Conservation (phyloP, 2,113 vertebrate species). For the Crocuta crocuta region DNA sequence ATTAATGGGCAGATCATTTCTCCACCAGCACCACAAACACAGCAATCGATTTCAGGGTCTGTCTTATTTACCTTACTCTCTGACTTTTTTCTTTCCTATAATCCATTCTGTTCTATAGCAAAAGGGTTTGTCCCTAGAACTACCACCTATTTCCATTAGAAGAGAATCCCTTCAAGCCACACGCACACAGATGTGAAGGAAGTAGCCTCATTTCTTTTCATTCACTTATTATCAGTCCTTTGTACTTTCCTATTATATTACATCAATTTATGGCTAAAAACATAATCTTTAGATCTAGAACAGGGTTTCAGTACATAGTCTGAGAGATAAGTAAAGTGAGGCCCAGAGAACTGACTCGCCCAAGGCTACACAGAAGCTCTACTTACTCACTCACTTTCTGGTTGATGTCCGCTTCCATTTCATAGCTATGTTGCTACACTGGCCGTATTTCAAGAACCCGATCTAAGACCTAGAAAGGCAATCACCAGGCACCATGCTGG, state of each 20-base stretch:
- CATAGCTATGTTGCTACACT: not conserved
- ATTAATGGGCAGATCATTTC: not conserved
- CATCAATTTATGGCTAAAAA: not conserved
- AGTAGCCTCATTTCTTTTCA: not conserved
- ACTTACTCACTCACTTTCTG: fast-evolving
- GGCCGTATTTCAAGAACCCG: not conserved
- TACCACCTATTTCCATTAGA: not conserved
- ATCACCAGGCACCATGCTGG: fast-evolving
- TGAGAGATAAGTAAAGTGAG: not conserved
- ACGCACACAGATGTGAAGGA: not conserved
- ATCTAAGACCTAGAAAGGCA: not conserved
- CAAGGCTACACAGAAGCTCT: not conserved
- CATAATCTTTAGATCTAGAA: not conserved
- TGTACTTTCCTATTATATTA: not conserved
- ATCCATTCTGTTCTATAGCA: not conserved
- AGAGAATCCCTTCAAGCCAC: not conserved
- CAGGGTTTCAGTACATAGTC: not conserved
- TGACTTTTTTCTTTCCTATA: not conserved
- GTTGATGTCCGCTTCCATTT: not conserved
- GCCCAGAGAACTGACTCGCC: not conserved
- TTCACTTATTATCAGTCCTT: not conserved
- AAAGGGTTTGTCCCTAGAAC: not conserved
- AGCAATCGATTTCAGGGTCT: not conserved
- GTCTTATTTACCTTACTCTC: not conserved
- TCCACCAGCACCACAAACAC: not conserved